phyloP scores from a whole-genome alignment of 2,797 vertebrate species.

The Fringilla coelebs region DNA sequence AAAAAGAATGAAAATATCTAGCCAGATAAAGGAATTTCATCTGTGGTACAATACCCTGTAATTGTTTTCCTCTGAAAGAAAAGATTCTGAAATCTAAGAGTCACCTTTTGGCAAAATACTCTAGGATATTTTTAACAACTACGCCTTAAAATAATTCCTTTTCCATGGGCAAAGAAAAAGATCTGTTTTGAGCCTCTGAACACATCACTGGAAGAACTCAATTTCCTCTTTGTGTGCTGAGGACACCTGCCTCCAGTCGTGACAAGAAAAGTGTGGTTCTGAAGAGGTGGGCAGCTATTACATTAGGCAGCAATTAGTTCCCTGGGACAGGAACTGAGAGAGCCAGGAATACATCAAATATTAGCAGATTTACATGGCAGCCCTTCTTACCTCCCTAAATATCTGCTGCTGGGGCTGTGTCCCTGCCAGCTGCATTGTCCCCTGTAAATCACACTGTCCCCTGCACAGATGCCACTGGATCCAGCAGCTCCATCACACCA shows the following conservation, averaged over 20 bases:
- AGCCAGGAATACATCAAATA: neutral
- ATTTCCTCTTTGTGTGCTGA: neutral
- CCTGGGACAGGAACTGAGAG: neutral
- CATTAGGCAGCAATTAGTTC: constrained; percentile 10
- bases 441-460: neutral
- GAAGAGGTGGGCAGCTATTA: constrained; percentile 12
- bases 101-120: constrained; percentile 45
- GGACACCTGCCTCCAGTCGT: neutral
- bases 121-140: constrained; percentile 31
- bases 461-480: neutral
- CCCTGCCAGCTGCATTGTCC: neutral
- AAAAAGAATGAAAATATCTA: neutral
- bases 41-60: neutral
- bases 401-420: neutral
- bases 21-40: constrained; percentile 35
- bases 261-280: neutral
- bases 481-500: neutral
- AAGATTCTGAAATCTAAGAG: constrained; percentile 5
- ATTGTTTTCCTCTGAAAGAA: constrained; percentile 29
- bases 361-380: neutral
- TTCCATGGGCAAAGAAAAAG: constrained; percentile 18
- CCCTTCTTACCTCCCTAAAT: neutral
- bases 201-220: constrained; percentile 2
- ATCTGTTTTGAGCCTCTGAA: constrained; percentile 18
- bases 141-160: constrained; percentile 47